Evolutionary conservation across 2,113 vertebrate species (phyloP).

Genomic region (Benitochromis conjunctus): DNA sequence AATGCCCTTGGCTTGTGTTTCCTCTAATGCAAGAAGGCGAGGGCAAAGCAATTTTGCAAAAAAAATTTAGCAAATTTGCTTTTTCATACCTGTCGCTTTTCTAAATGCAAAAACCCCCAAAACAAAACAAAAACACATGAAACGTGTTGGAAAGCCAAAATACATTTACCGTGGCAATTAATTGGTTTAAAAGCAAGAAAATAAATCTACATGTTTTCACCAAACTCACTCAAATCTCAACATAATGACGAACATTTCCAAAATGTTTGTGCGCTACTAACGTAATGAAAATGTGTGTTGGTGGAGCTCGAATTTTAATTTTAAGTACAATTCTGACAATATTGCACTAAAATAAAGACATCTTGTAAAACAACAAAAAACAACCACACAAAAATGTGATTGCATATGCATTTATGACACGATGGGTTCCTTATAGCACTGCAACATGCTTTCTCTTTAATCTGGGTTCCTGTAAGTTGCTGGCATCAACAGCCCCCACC

Average conservation of each 20-base stretch:
- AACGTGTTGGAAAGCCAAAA: background rate
- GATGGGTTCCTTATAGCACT: background rate
- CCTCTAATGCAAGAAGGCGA: background rate
- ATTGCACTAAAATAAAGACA: background rate
- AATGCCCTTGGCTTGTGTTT: background rate
- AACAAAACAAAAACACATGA: background rate
- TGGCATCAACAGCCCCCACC: background rate
- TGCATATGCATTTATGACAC: background rate
- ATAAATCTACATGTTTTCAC: background rate
- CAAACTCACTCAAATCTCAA: background rate
- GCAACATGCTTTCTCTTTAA: background rate
- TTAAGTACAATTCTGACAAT: background rate
- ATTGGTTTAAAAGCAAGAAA: background rate
- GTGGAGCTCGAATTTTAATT: background rate
- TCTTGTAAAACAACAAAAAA: background rate
- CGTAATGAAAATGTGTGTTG: background rate
- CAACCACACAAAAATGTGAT: background rate
- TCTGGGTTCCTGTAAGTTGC: background rate
- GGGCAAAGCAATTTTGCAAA: background rate
- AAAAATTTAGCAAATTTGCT: background rate
- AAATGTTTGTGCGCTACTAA: background rate
- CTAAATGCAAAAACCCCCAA: background rate
- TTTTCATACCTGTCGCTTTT: background rate
- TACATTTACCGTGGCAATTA: background rate
- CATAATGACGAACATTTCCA: background rate